phyloP scores from a whole-genome alignment of 2,113 vertebrate genomes.

The Rhombomys opimus region DNA sequence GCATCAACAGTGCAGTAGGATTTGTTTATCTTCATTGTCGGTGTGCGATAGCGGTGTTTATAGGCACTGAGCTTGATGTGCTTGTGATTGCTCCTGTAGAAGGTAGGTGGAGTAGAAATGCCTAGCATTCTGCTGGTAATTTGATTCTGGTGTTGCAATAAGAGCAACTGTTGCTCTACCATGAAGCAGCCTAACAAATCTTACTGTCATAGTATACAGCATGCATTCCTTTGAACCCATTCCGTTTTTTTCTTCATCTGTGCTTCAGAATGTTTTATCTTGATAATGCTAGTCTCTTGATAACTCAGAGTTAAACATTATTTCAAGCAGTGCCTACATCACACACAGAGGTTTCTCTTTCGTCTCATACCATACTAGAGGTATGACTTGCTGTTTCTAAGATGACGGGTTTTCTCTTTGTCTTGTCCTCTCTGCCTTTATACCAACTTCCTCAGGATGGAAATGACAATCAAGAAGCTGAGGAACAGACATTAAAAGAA shows the following conservation, averaged over 20 bases:
- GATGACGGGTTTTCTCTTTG: conserved; percentile 94
- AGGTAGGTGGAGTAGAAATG: conserved; percentile 79
- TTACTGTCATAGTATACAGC: conserved; percentile 70
- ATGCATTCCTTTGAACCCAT: conserved; percentile 69
- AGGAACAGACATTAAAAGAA: conserved; percentile 74
- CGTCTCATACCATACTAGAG: background rate
- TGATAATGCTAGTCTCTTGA: conserved; percentile 67
- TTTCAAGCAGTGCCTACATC: conserved; percentile 58
- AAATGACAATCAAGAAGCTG: conserved; percentile 78
- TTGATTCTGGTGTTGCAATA: conserved; percentile 88
- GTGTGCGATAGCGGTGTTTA: conserved; percentile 49
- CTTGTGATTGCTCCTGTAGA: conserved; percentile 55
- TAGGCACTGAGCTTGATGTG: conserved; percentile 47
- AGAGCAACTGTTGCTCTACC: conserved; percentile 84
- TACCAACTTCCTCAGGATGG: conserved; percentile 87
- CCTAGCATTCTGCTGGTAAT: conserved; percentile 74
- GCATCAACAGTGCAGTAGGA: conserved; percentile 55
- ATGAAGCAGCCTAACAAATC: conserved; percentile 64
- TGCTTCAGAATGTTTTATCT: conserved; percentile 17
- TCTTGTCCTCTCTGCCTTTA: conserved; percentile 92
- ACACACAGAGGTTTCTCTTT: conserved; percentile 66
- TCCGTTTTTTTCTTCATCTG: conserved; percentile 36
- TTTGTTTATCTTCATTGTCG: conserved; percentile 62
- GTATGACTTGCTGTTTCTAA: conserved; percentile 70
- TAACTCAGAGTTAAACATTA: conserved; percentile 77